Base-by-base conservation (phyloP, 2,113 vertebrate genomes). In the Felis chaus region DNA sequence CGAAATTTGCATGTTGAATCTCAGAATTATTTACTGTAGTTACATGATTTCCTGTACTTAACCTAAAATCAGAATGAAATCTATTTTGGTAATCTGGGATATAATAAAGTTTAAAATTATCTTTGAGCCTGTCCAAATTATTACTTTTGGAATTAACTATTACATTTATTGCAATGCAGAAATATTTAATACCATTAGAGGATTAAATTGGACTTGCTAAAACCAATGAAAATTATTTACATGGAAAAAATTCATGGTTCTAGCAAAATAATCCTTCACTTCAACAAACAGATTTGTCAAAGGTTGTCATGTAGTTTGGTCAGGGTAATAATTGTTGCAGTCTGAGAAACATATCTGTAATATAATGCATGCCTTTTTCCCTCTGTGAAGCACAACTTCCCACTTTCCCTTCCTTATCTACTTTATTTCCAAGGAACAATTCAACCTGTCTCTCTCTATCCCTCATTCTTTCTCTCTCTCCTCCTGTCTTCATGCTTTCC, bases 91-190 rank as follows among this genome's bases (percentile, higher is more conserved):
- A 50, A 89, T 57, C 23, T 90, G 27, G 91, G 93, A 83, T 76
- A 41, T n/a, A 84, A 74, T 83, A 74, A 48, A 68, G 6, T 65
- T 94, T 94, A 57, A 96, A 82, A 91, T 74, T 23, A 63, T 84
- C 50, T 95, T 4, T 86, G 78, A 50, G 71, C 7, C 41, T 81
- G 65, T 12, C 27, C 29, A 39, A n/a, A 21, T 89, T 84, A 41
- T 78, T 78, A 73, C 33, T 69, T 69, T 69, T 63, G 85, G 12
- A 83, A 15, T 50, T 25, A 94, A 76, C 19, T 89, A 63, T 65
- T 61, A 80, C 5, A 27, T 53, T 36, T 45, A 63, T 78, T 85
- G 1, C 33, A 92, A 82, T 89, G 13, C 21, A 94, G 68, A 80
- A 53, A 89, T 83, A 82, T 83, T 94, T 97, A 78, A 68, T 92